Evolutionary conservation across 2,888 invertebrate genomes (phyloP).

Genomic region (Lysandra bellargus): DNA sequence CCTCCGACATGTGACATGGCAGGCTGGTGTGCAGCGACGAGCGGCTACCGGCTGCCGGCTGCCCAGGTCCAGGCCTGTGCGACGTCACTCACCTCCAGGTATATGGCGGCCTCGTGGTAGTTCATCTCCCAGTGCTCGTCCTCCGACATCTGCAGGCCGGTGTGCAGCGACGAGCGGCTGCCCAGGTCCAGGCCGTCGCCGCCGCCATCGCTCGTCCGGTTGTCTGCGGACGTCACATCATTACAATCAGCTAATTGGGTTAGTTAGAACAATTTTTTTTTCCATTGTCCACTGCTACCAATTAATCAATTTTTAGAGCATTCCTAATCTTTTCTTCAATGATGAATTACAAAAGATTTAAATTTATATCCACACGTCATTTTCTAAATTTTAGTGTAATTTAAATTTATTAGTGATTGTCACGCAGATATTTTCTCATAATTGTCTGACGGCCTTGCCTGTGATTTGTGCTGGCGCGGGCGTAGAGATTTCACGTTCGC

Average conservation of each 20-base stretch:
- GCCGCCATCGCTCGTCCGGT: slow-evolving; percentile 63
- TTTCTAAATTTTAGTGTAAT: slow-evolving; percentile 9
- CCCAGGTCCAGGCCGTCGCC: slow-evolving; percentile 81
- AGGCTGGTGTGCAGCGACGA: slow-evolving; percentile 81
- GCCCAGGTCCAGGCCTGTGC: slow-evolving; percentile 73
- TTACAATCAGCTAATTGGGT: background rate
- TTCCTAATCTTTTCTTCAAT: too few species aligned
- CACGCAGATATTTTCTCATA: slow-evolving; percentile 18
- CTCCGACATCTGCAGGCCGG: slow-evolving; percentile 73
- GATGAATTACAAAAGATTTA: too few species aligned
- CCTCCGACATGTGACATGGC: slow-evolving; percentile 74
- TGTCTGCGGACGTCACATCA: slow-evolving; percentile 50
- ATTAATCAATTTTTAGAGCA: too few species aligned
- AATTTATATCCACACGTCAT: background rate
- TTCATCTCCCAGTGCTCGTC: slow-evolving; percentile 92
- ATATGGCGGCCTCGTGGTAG: slow-evolving; percentile 94
- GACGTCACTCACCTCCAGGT: slow-evolving; percentile 83
- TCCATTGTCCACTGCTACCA: too few species aligned
- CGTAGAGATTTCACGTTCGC: slow-evolving; percentile 1
- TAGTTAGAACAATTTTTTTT: too few species aligned
- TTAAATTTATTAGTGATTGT: slow-evolving; percentile 14
- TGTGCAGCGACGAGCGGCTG: slow-evolving; percentile 82
- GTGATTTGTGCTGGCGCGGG: background rate
- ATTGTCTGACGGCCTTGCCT: background rate
- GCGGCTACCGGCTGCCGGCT: slow-evolving; percentile 79